A percentile compares a stretch with the other conserved stretches of the same genome.
phyloP scores from a whole-genome alignment of 2,888 invertebrate species.

The Scrobipalpa costella region DNA sequence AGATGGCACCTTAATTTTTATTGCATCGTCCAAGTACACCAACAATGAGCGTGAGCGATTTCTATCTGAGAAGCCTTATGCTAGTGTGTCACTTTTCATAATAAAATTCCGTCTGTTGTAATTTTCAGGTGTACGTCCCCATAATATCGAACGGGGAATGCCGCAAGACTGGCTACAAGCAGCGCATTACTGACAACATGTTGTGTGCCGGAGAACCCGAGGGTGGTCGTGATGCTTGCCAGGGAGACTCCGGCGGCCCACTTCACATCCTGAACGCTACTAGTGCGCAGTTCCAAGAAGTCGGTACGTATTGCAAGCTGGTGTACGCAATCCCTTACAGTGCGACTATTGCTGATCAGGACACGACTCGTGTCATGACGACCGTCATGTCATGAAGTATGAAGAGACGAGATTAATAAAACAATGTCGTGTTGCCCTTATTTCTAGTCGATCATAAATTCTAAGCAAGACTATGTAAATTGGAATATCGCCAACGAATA shows the following conservation, averaged over 20 bases:
- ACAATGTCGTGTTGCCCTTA: neutral
- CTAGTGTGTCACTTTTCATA: neutral
- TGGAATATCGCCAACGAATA: neutral
- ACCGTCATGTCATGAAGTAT: neutral
- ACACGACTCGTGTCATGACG: neutral
- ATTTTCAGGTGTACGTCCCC: conserved; percentile 66
- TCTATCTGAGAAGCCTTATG: neutral
- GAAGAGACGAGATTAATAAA: neutral
- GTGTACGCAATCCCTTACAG: too few species aligned
- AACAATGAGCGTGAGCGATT: too few species aligned
- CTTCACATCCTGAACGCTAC: conserved; percentile 82
- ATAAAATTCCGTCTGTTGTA: too few species aligned
- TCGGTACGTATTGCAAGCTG: conserved; percentile 77
- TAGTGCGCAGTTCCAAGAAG: conserved; percentile 75
- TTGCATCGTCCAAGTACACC: too few species aligned
- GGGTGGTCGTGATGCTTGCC: conserved; percentile 89
- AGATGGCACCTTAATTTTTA: too few species aligned
- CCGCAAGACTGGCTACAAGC: conserved; percentile 84
- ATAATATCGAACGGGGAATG: conserved; percentile 82
- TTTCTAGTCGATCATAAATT: neutral
- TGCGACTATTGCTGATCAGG: neutral
- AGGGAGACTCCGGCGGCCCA: conserved; percentile 91
- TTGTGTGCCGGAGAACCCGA: conserved; percentile 88
- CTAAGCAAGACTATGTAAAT: neutral
- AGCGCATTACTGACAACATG: conserved; percentile 89